Evolutionary conservation across 2,888 invertebrate species (phyloP), one percentile per base, ranked within the genome.

Genomic region (Bombyx huttoni): DNA sequence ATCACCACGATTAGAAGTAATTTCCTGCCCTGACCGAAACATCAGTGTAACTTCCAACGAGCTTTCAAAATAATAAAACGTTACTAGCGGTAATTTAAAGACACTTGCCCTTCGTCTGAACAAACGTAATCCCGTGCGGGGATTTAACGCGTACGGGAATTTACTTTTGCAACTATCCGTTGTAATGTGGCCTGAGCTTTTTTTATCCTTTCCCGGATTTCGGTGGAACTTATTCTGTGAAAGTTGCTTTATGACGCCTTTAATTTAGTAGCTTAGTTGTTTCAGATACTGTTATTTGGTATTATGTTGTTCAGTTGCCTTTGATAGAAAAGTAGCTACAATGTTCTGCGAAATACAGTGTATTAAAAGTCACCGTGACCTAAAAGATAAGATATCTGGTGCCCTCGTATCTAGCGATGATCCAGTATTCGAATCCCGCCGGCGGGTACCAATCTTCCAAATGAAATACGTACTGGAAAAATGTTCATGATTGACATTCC

Each of bases 71-170:
- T 40, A 40, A 40, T 40, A 40, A 40, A 40, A 40, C 40, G 2
- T 40, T 40, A 12, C 3, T 40, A 12, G 40, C 8, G 8, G 56
- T 63, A 61, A 61, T 65, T 62, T 60, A 67, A 61, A 63, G 62
- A 59, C 60, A 59, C 55, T 63, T 56, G 56, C 52, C 54, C 52
- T 56, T 53, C 52, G 60, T 58, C 54, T 55, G 64, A 61, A 61
- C 63, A 58, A 58, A 59, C 56, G 58, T 70, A 72, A 72, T 72
- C 66, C 61, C 58, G 52, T 54, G 49, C 59, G 56, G 40, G 62
- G 62, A 63, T 69, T 67, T 67, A 64, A 64, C 61, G 61, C 46
- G 33, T 3, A 46, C 13, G 33, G 45, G 50, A 40, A 10, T 40
- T 40, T 40, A 40, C 40, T 8, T 35, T 40, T 40, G 8, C 40